Evolutionary conservation across 2,888 invertebrate genomes (phyloP), one percentile per base, ranked within the genome.

Genomic region (Ectemnius cavifrons): DNA sequence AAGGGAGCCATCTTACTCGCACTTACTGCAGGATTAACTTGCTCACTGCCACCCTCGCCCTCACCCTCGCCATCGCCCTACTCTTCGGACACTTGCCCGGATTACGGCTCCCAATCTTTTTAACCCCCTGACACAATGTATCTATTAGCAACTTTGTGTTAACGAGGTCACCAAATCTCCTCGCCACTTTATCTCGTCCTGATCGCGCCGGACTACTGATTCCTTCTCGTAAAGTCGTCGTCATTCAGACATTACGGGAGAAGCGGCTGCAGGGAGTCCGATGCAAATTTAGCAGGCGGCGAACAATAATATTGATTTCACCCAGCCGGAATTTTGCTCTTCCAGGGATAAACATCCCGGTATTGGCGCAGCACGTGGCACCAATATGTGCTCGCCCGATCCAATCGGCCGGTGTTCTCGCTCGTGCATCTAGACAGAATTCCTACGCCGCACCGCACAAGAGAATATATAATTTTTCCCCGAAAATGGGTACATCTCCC

Each of bases 281-380:
- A 84, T 85, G 84, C 86, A 86, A 85, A 87, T 87, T 87, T 88
- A 89, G 87, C 85, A 82, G 75, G 70, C 71, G 74, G 78, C 82
- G 86, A 88, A 89, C 87, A 89, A 89, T 89, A 89, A 89, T 88
- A 89, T 89, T 89, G 89, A 89, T 87, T 87, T 83, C 85, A 81
- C 69, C 80, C 83, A 86, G 85, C 76, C 79, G 86, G 86, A 87
- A 87, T 89, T 89, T 87, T 81, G 83, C 81, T 87, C 84, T 87
- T 85, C 82, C 75, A 79, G 78, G 76, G 84, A 81, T 89, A 89
- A 89, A 89, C 89, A 89, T 86, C 85, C 87, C 85, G 84, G 67
- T 37, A 37, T 37, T 11, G 78, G 79, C 84, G 85, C 89, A 37
- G 37, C 37, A 90, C 88, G 86, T 89, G 89, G 86, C 82, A 85